A percentile compares a stretch with the other conserved stretches of the same genome.
Conservation (phyloP, 1,140 invertebrate species). For the Musca vetustissima region DNA sequence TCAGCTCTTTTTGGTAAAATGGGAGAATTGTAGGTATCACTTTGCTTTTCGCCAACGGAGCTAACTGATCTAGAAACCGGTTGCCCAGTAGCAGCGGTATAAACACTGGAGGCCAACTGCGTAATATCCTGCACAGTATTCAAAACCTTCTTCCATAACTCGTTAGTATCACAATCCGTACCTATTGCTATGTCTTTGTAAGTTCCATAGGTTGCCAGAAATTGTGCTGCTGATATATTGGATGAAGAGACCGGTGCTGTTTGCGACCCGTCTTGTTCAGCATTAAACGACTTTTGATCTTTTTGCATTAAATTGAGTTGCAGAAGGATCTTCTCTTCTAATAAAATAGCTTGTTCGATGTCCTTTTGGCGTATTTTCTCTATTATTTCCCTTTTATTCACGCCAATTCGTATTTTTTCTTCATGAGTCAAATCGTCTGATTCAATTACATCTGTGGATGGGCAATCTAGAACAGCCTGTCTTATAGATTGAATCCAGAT, state of each 20-base stretch:
- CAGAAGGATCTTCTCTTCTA: constrained; percentile 86
- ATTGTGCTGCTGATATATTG: constrained; percentile 42
- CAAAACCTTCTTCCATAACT: constrained; percentile 71
- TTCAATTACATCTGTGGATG: constrained; percentile 63
- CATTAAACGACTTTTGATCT: constrained; percentile 38
- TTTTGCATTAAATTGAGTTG: constrained; percentile 74
- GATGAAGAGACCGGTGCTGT: not conserved
- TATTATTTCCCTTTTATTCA: constrained; percentile 69
- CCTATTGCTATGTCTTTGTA: constrained; percentile 62
- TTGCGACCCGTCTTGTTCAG: not conserved
- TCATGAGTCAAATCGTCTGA: constrained; percentile 67
- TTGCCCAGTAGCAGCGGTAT: constrained; percentile 72
- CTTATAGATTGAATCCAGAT: constrained; percentile 85
- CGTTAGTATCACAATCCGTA: constrained; percentile 64
- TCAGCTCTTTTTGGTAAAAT: constrained; percentile 87
- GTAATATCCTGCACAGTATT: constrained; percentile 67
- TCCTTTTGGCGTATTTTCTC: constrained; percentile 82
- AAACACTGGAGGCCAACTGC: constrained; percentile 70
- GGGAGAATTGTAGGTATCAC: constrained; percentile 76
- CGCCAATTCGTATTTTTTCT: constrained; percentile 71
- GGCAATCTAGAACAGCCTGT: constrained; percentile 72
- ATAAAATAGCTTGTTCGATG: constrained; percentile 76
- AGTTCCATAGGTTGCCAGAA: constrained; percentile 51
- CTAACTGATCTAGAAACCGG: constrained; percentile 78
- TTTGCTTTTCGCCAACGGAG: constrained; percentile 88